Conservation (phyloP, 92 coral and sea anemone species). For the Parazoanthus swiftii region DNA sequence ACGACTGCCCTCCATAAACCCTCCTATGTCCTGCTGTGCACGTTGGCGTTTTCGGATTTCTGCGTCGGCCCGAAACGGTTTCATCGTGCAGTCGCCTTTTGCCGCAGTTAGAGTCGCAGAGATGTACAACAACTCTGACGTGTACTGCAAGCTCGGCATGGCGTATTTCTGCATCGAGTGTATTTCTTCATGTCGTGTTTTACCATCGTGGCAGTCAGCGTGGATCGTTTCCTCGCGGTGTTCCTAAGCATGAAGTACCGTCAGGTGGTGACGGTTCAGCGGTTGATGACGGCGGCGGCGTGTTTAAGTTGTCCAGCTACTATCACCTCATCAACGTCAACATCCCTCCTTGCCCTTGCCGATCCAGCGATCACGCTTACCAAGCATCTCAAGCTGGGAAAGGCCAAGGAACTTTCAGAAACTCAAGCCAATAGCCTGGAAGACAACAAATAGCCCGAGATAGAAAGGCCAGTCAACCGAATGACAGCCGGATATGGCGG, state of each 20-base stretch:
- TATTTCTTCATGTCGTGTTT: not conserved
- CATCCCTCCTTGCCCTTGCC: too few relatives aligned
- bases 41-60: constrained; percentile 27
- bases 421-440: constrained; percentile 44
- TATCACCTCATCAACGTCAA: too few relatives aligned
- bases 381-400: constrained; percentile 48
- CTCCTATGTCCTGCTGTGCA: not conserved
- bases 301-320: too few relatives aligned
- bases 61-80: constrained; percentile 5
- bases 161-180: too few relatives aligned
- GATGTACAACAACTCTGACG: not conserved
- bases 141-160: constrained; percentile 40
- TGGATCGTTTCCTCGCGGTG: constrained; percentile 25
- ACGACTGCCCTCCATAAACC: constrained; percentile 32
- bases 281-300: not conserved
- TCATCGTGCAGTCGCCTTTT: constrained; percentile 30
- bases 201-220: constrained; percentile 7
- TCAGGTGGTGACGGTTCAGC: not conserved
- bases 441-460: not conserved
- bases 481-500: constrained; percentile 3
- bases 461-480: not conserved
- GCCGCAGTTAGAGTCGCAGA: constrained; percentile 38
- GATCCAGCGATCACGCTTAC: constrained; percentile 51
- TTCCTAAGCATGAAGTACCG: constrained; percentile 1
- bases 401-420: constrained; percentile 50